Evolutionary conservation across 2,888 invertebrate genomes (phyloP).

Genomic region (Pherbina coryleti): DNA sequence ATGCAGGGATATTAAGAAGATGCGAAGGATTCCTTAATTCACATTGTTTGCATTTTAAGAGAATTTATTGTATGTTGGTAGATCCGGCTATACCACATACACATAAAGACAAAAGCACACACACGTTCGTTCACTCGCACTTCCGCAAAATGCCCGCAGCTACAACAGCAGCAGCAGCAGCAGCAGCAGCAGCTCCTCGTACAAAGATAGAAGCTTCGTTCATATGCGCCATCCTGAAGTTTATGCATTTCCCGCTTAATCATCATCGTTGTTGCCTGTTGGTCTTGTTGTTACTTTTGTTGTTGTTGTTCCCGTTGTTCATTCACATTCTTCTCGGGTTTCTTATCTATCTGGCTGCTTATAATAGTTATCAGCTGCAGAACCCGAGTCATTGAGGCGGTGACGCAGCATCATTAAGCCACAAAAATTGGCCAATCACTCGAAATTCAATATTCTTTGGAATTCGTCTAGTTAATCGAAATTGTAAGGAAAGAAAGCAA

Average conservation of each 20-base stretch:
- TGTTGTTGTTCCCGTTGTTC: neutral
- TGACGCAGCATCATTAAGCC: conserved; percentile 9
- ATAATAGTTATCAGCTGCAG: conserved; percentile 8
- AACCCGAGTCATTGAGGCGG: neutral
- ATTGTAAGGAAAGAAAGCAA: too few relatives aligned
- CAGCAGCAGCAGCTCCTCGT: neutral
- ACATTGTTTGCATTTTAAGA: conserved; percentile 20
- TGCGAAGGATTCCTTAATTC: neutral
- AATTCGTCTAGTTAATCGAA: neutral
- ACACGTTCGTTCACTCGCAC: neutral
- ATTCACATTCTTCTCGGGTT: neutral
- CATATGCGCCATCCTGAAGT: neutral
- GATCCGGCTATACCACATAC: neutral
- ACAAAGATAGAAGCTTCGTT: neutral
- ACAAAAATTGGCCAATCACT: conserved; percentile 16
- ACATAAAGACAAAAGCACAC: too few relatives aligned
- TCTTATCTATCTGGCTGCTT: conserved; percentile 4
- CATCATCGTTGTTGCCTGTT: neutral
- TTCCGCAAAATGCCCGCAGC: conserved; percentile 10
- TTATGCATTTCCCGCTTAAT: neutral
- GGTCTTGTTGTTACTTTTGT: neutral
- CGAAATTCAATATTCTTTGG: conserved; percentile 15
- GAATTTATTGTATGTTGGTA: conserved; percentile 1
- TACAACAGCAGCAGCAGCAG: neutral
- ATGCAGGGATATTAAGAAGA: neutral